Evolutionary conservation across 2,113 vertebrate genomes (phyloP), one percentile per base, ranked within the genome.

Genomic region (Polypterus senegalus): DNA sequence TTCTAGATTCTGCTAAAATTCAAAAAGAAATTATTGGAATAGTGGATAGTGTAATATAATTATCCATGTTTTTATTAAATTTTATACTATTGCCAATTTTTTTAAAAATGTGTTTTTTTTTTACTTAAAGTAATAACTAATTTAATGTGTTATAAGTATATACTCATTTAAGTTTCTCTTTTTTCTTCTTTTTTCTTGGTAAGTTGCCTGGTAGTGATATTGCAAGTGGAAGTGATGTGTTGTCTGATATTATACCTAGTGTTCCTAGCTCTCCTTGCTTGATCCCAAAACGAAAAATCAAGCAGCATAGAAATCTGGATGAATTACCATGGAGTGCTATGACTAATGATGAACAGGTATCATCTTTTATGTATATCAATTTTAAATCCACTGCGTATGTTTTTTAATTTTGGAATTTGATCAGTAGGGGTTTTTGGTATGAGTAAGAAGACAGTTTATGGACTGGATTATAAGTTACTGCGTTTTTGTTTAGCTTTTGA

Each of bases 271-370:
- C 95, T 46, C 96, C 96, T 6, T 95, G 93, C 80, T 81, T 92
- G 67, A 87, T 92, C 77, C 89, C 89, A 3, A 98, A 93, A 74
- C 90, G 90, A 79, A 99, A 93, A 81, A 86, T 86, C 58, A 98
- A 97, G 67, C 71, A 75, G 6, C 92, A 97, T 47, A 81, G 83
- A 63, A 99, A 97, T 81, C 83, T 99, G 62, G 96, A 99, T 72
- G 96, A 99, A 65, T 87, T 99, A 62, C 93, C 93, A 6, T 99
- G 95, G 96, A 98, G 92, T 59, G 92, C 94, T 4, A 99, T 99
- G 96, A 96, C 92, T 65, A 99, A 99, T 7, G 93, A 99, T 69
- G 96, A 99, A 61, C 96, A 99, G 82, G 96, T 92, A 77, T 71
- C 7, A 27, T 27, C 27, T 27, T 27, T 27, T 27, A 27, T 27